Evolutionary conservation across 2,797 vertebrate genomes (phyloP).

Genomic region (Manis crassicaudata): DNA sequence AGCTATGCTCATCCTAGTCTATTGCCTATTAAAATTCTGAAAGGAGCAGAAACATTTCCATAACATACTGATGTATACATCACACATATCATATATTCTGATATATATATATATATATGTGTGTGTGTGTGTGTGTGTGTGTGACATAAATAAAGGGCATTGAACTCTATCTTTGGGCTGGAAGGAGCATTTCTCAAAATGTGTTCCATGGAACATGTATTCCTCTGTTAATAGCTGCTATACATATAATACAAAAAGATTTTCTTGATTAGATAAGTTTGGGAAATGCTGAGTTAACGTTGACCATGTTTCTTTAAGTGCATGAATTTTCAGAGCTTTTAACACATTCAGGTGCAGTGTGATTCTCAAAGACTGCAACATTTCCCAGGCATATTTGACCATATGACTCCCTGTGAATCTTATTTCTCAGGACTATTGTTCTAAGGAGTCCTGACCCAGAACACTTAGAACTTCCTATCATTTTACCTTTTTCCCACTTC

Average conservation of each 20-base stretch:
- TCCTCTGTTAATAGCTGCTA: not conserved
- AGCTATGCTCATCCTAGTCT: not conserved
- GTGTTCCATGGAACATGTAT: not conserved
- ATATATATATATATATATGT: not conserved
- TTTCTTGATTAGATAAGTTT: not conserved
- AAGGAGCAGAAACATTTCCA: not conserved
- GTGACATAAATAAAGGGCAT: not conserved
- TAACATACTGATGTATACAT: not conserved
- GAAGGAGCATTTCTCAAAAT: constrained; percentile 34
- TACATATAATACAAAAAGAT: constrained; percentile 6
- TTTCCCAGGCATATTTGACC: not conserved
- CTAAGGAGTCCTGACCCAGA: not conserved
- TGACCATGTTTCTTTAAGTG: not conserved
- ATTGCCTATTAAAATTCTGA: not conserved
- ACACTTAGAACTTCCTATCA: not conserved
- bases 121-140: too few relatives aligned
- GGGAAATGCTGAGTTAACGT: not conserved
- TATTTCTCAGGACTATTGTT: not conserved
- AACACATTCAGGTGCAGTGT: not conserved
- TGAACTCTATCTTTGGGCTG: not conserved
- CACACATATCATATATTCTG: too few relatives aligned
- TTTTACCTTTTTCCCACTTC: not conserved
- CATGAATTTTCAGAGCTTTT: not conserved
- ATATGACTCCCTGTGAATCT: not conserved
- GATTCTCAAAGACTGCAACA: not conserved